Base-by-base conservation (phyloP, 2,888 invertebrate genomes). In the Drosophila mayaguana region DNA sequence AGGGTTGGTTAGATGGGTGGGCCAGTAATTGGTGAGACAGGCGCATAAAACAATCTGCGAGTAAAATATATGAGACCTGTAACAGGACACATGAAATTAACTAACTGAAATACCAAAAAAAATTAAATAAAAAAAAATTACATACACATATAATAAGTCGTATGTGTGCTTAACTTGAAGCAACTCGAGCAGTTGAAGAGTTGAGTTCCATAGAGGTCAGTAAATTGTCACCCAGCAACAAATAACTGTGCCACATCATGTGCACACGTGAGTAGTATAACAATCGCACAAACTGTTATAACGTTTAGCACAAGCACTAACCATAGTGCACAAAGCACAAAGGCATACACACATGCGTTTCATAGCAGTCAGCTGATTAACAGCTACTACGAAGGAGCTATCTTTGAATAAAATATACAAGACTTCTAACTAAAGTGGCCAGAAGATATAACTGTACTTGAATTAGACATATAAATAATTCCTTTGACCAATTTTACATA, bases 11-110 rank as follows among this genome's bases (percentile, higher is more conserved):
- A 55, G 36, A 14, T 38, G 72, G 46, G 9, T 73, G 57, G 74
- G 54, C 38, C 38, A 55, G 64, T 79, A 75, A 72, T 75, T 78
- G 79, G 72, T 67, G 79, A 45, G 72, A 75, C 64, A 64, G 72
- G 48, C 62, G 40, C 65, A 75, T 59, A 81, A 78, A 72, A 76
- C 78, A 80, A 80, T 78, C 75, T 72, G 56, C 32, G 38, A 67
- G 63, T 67, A 74, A 87, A 85, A 86, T 86, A 78, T 51, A 67
- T 71, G 36, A 63, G 62, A 62, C 66, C 56, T 74, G 50, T 51
- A 46, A 62, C 66, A 45, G 70, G 66, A 59, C 71, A 66, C 53
- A 65, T 43, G 43, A 65, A 76, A 77, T 75, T 61, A 77, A 63
- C 56, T 74, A 59, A 62, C 57, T 40, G 51, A 62, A 72, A 62